These are phyloP conservation scores for Deroptyus accipitrinus DNA, from an alignment of 2,113 vertebrate species.

Conservation along the genomic window DNA sequence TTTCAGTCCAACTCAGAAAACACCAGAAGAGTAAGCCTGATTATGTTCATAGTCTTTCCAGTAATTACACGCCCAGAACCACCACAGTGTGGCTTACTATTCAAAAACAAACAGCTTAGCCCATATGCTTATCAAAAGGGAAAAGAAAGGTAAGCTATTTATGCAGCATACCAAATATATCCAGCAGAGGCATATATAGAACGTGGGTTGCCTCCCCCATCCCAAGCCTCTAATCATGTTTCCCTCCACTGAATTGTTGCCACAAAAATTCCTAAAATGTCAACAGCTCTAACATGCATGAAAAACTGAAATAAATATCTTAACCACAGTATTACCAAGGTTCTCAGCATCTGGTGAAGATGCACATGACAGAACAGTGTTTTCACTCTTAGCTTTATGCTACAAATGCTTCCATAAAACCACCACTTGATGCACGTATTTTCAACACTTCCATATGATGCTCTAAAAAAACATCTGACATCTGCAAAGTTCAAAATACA, in stretches of 20 bases:
- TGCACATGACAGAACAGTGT: background rate
- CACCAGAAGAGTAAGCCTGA: constrained; percentile 8
- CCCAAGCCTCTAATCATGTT: constrained; percentile 25
- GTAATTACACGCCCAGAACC: constrained; percentile 58
- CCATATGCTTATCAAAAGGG: constrained; percentile 49
- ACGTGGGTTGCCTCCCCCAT: background rate
- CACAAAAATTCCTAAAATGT: constrained; percentile 40
- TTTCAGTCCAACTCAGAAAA: constrained; percentile 9
- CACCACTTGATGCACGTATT: rapidly evolving
- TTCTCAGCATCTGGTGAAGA: background rate
- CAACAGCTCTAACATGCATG: background rate
- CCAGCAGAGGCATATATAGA: constrained; percentile 26
- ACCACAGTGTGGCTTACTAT: constrained; percentile 28
- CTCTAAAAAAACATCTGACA: background rate
- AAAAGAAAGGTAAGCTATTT: constrained; percentile 61
- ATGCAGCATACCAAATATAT: background rate
- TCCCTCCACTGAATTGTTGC: background rate
- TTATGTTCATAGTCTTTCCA: constrained; percentile 31
- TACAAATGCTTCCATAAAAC: background rate
- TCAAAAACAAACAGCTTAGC: constrained; percentile 55
- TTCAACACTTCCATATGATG: background rate
- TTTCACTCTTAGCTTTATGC: background rate
- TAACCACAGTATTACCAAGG: background rate
- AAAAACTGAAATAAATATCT: background rate
- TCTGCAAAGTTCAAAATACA: background rate